Conservation (phyloP, 2,113 vertebrate genomes). For the Cryptomyrus ogoouensis region DNA sequence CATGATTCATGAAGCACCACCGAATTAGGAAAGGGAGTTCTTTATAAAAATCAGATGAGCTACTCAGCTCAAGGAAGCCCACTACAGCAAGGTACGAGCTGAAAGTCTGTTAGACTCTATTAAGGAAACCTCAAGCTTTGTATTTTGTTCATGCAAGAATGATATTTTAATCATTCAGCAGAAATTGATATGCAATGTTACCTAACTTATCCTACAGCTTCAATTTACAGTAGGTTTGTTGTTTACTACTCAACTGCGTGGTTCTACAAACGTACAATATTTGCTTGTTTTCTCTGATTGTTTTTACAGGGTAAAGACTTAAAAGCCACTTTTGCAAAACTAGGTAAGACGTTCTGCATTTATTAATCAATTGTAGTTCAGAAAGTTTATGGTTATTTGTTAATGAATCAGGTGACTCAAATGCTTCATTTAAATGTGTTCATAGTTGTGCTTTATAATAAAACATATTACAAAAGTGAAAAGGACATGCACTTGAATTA, state of each 20-base stretch:
- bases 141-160: not conserved
- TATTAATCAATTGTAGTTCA: not conserved
- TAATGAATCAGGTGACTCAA: not conserved
- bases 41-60: not conserved
- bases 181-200: not conserved
- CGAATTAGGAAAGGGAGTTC: not conserved
- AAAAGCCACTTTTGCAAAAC: not conserved
- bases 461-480: not conserved
- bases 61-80: not conserved
- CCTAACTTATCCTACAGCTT: not conserved
- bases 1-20: not conserved
- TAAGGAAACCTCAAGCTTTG: not conserved
- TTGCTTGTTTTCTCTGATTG: not conserved
- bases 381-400: not conserved
- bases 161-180: not conserved
- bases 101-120: not conserved
- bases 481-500: not conserved
- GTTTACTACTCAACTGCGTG: not conserved
- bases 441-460: not conserved
- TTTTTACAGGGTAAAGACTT: not conserved
- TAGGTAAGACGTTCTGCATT: not conserved
- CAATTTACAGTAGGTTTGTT: not conserved
- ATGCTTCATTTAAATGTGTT: not conserved
- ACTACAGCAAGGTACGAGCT: not conserved
- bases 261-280: not conserved